A percentile compares a stretch with the other conserved stretches of the same genome.
These are phyloP conservation scores for Odontamblyopus lacepedii DNA, from an alignment of 2,797 vertebrate species.

Conservation along the genomic window DNA sequence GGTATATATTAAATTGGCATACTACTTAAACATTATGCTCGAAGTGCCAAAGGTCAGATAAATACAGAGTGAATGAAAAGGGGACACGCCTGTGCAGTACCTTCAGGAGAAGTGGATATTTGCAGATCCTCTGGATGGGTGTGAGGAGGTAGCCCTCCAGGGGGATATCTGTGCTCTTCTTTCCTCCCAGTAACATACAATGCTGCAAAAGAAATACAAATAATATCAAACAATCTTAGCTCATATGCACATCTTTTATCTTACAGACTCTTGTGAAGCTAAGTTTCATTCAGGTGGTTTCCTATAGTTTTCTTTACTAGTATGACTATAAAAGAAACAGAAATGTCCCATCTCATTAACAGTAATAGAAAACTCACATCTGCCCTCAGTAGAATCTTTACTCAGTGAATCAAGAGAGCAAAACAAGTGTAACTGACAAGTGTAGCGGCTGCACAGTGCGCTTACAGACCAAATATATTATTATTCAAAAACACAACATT, in stretches of 20 bases:
- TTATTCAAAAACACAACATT: no score
- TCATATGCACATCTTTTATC: background rate
- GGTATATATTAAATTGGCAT: background rate
- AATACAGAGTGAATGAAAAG: background rate
- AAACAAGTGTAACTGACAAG: slow-evolving; percentile 28
- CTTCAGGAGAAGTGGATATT: slow-evolving; percentile 97
- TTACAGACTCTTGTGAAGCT: background rate
- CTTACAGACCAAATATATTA: no score
- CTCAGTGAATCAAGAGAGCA: background rate
- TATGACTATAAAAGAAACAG: background rate
- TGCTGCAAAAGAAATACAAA: slow-evolving; percentile 75
- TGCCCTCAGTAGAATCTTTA: slow-evolving; percentile 7
- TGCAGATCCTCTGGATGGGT: slow-evolving; percentile 99
- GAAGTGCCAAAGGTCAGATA: background rate
- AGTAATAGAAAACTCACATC: background rate
- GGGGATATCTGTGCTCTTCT: slow-evolving; percentile 96
- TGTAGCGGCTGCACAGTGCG: slow-evolving; percentile 16
- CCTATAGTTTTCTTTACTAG: background rate
- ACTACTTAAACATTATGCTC: background rate
- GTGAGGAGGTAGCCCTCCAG: slow-evolving; percentile 95
- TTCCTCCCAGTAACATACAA: slow-evolving; percentile 96
- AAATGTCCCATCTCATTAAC: background rate
- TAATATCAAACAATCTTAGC: background rate
- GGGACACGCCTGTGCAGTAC: slow-evolving; percentile 65
- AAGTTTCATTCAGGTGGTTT: background rate